Evolutionary conservation across 2,888 invertebrate genomes (phyloP).

Genomic region (Lepidocyrtoides sp.): DNA sequence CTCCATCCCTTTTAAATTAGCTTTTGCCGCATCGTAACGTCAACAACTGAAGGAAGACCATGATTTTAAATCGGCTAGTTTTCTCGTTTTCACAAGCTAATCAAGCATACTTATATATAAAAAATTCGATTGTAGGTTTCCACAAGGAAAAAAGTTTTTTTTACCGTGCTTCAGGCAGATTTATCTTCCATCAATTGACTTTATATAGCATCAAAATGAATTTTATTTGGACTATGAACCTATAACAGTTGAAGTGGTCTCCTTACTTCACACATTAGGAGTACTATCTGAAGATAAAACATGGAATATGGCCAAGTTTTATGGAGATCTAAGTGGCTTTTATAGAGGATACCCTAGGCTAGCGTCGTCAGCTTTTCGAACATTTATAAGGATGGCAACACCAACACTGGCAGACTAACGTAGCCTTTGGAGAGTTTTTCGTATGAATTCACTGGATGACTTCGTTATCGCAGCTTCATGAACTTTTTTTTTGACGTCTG

Average conservation of each 20-base stretch:
- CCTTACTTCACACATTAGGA: neutral
- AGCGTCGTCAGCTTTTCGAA: no score
- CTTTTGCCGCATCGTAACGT: neutral
- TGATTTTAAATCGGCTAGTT: neutral
- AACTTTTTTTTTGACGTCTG: no score
- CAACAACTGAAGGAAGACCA: neutral
- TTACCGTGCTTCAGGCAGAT: neutral
- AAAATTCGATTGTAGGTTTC: neutral
- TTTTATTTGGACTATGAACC: slow-evolving; percentile 1
- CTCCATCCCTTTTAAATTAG: neutral
- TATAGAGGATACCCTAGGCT: no score
- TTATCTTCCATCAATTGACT: neutral
- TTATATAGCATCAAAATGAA: neutral
- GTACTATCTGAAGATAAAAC: no score
- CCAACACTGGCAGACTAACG: no score
- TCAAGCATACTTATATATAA: neutral
- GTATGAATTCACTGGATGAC: no score
- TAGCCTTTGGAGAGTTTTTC: no score
- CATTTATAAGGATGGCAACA: no score
- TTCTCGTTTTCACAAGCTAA: neutral
- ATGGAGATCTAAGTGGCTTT: no score
- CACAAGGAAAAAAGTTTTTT: neutral
- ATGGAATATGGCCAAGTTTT: no score
- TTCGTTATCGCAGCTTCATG: no score
- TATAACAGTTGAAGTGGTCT: neutral